phyloP scores from a whole-genome alignment of 2,888 invertebrate genomes.

The Tenthredo notha region DNA sequence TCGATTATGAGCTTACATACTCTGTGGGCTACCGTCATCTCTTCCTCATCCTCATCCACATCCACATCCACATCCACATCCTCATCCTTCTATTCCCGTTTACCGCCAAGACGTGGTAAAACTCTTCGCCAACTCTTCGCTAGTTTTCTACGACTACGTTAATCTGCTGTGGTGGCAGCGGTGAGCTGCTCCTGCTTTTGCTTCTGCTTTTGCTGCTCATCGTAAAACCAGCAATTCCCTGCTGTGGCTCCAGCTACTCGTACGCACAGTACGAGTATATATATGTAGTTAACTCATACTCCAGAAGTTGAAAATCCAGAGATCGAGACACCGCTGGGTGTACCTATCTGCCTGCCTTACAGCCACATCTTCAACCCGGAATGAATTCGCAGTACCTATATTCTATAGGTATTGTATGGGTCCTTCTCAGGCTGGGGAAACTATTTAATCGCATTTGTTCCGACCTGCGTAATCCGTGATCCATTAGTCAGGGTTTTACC shows the following conservation, averaged over 20 bases:
- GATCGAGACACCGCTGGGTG: neutral
- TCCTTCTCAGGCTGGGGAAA: neutral
- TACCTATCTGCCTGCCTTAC: neutral
- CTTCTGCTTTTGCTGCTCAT: neutral
- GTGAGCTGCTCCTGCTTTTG: neutral
- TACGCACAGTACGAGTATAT: neutral
- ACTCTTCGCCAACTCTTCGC: neutral
- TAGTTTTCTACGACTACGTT: slow-evolving; percentile 37
- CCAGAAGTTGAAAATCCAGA: neutral
- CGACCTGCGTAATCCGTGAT: slow-evolving; percentile 25
- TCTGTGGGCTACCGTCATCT: slow-evolving; percentile 9
- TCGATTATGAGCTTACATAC: slow-evolving; percentile 27
- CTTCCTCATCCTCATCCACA: neutral
- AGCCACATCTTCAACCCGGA: neutral
- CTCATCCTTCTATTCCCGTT: neutral
- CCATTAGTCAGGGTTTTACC: slow-evolving; percentile 42
- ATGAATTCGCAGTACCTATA: neutral
- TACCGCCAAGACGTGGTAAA: slow-evolving; percentile 20
- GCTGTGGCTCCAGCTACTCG: neutral
- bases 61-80: too few relatives aligned
- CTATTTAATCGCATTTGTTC: slow-evolving; percentile 35
- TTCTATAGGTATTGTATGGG: neutral
- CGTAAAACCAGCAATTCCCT: slow-evolving; percentile 39
- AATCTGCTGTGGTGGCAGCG: slow-evolving; percentile 36
- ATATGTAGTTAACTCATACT: neutral